A percentile compares a stretch with the other conserved stretches of the same genome.
phyloP scores from a whole-genome alignment of 2,113 vertebrate species.

The Limnothrissa miodon region DNA sequence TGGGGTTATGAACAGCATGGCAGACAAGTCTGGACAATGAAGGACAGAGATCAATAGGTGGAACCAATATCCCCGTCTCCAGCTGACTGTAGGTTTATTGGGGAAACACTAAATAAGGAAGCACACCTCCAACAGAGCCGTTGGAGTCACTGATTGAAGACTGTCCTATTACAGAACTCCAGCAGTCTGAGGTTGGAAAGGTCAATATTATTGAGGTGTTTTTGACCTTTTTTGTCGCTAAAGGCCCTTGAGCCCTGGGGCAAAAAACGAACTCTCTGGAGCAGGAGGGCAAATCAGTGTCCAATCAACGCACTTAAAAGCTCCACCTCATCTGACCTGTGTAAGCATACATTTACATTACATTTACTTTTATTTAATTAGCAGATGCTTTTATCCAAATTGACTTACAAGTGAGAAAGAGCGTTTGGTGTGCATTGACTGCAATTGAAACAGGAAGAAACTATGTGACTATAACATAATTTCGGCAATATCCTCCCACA shows the following conservation, averaged over 20 bases:
- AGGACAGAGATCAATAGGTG: not conserved
- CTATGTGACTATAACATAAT: too few species aligned
- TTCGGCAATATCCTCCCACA: too few species aligned
- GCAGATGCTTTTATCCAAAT: too few species aligned
- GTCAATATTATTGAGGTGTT: constrained; percentile 6
- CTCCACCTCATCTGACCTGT: not conserved
- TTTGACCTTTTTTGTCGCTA: not conserved
- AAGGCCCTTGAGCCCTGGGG: not conserved
- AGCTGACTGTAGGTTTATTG: not conserved
- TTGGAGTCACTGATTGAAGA: not conserved
- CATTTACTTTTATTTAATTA: too few species aligned
- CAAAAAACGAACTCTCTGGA: not conserved
- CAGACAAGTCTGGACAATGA: not conserved
- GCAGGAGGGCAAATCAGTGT: not conserved
- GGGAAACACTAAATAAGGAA: not conserved
- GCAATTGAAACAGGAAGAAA: too few species aligned
- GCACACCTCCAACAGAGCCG: not conserved
- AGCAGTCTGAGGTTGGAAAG: not conserved
- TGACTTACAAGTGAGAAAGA: too few species aligned
- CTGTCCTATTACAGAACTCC: not conserved
- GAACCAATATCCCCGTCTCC: not conserved
- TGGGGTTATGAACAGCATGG: not conserved
- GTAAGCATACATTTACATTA: too few species aligned
- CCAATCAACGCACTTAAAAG: not conserved
- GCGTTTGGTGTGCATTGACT: too few species aligned